A percentile compares a stretch with the other conserved stretches of the same genome.
These are phyloP conservation scores for Patella depressa DNA, from an alignment of 2,888 invertebrate genomes.

Conservation along the genomic window DNA sequence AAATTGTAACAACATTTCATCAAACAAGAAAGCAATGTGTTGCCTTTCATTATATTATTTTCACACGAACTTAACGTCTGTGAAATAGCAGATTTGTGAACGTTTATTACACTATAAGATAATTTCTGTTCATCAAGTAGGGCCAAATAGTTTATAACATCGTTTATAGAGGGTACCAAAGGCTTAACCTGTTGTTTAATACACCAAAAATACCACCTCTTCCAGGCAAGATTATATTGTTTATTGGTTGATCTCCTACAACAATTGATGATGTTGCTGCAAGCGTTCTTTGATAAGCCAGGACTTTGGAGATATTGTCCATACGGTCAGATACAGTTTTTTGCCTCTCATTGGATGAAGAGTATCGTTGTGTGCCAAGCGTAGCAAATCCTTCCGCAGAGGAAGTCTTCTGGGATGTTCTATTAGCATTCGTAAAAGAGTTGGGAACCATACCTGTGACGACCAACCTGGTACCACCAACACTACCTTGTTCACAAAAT, in stretches of 20 bases:
- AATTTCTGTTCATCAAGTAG: too few relatives aligned
- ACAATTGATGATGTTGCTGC: neutral
- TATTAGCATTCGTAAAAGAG: slow-evolving; percentile 5
- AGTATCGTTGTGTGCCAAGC: neutral
- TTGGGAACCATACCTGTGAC: slow-evolving; percentile 32
- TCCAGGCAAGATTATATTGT: neutral
- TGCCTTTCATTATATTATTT: neutral
- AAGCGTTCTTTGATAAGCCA: neutral
- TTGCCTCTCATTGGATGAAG: neutral
- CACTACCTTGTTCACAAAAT: slow-evolving; percentile 25
- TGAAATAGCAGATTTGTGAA: too few relatives aligned
- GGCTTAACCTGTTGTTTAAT: neutral
- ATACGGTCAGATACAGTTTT: neutral
- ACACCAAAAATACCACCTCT: slow-evolving; percentile 1
- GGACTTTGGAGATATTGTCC: neutral
- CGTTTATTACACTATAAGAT: too few relatives aligned
- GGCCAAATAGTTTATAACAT: too few relatives aligned
- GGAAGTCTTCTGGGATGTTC: neutral
- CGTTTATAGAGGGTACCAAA: too few relatives aligned
- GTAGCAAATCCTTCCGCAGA: neutral
- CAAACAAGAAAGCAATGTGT: neutral
- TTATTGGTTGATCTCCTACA: neutral
- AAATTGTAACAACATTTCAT: neutral
- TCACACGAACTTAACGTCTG: neutral
- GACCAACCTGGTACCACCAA: slow-evolving; percentile 30